Evolutionary conservation across 2,113 vertebrate genomes (phyloP).

Genomic region (Amblyopsis rosae): DNA sequence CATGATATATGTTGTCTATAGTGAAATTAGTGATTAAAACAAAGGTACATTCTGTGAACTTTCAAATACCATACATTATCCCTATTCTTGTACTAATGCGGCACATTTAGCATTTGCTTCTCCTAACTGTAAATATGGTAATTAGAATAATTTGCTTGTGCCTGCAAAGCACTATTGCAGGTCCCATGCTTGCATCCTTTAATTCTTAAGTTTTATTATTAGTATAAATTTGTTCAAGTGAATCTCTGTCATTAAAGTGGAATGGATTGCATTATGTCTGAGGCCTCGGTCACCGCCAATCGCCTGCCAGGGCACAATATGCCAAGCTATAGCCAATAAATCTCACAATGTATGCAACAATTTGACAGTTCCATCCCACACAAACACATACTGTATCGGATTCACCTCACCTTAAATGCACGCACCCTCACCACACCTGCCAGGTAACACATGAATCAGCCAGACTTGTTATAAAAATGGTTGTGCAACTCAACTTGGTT

Average conservation of each 20-base stretch:
- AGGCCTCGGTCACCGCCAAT: constrained; percentile 17
- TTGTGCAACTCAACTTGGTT: background rate
- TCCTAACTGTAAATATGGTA: no score
- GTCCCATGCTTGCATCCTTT: no score
- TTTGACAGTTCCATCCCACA: constrained; percentile 6
- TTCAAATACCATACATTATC: no score
- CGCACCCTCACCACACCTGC: constrained; percentile 62
- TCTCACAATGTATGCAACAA: constrained; percentile 35
- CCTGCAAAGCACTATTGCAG: no score
- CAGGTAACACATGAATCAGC: constrained; percentile 65
- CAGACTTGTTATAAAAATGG: constrained; percentile 36
- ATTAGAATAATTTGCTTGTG: no score
- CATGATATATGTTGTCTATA: constrained; percentile 36
- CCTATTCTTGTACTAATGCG: no score
- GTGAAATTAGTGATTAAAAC: constrained; percentile 14
- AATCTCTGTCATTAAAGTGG: background rate
- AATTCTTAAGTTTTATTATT: no score
- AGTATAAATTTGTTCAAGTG: no score
- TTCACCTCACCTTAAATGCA: constrained; percentile 31
- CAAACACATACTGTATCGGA: constrained; percentile 38
- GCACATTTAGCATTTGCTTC: no score
- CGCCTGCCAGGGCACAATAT: constrained; percentile 29
- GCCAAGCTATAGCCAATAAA: constrained; percentile 38
- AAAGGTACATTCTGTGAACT: no score
- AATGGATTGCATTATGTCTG: constrained; percentile 35